These are phyloP conservation scores for Bufo bufo DNA, from an alignment of 2,113 vertebrate species.

Conservation along the genomic window DNA sequence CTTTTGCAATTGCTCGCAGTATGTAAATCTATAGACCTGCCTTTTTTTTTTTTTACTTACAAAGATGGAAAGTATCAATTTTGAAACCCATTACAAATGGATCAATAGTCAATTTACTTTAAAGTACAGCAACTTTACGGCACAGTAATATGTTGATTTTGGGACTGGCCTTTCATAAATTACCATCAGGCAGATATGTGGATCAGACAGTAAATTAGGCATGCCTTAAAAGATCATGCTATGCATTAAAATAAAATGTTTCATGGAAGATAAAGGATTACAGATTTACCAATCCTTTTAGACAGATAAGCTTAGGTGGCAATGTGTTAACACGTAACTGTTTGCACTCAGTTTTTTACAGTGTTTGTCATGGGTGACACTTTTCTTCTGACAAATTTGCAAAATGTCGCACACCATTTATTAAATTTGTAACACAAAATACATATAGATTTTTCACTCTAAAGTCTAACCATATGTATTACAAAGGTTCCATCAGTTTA, in stretches of 20 bases:
- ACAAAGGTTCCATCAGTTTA: too few species aligned
- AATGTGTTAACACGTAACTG: too few species aligned
- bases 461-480: too few species aligned
- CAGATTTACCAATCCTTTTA: too few species aligned
- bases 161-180: slow-evolving; percentile 17
- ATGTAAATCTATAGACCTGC: slow-evolving; percentile 24
- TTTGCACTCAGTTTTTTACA: too few species aligned
- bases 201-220: not conserved
- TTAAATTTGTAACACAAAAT: too few species aligned
- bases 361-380: too few species aligned
- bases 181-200: not conserved
- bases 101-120: slow-evolving; percentile 16
- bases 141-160: not conserved
- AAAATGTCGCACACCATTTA: too few species aligned
- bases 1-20: not conserved
- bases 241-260: not conserved
- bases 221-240: not conserved
- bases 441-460: too few species aligned
- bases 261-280: not conserved
- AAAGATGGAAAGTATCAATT: slow-evolving; percentile 24
- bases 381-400: too few species aligned
- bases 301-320: too few species aligned
- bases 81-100: not conserved
- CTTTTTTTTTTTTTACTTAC: not conserved
- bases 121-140: slow-evolving; percentile 16